Base-by-base conservation (phyloP, 2,113 vertebrate species). In the Embiotoca jacksoni region DNA sequence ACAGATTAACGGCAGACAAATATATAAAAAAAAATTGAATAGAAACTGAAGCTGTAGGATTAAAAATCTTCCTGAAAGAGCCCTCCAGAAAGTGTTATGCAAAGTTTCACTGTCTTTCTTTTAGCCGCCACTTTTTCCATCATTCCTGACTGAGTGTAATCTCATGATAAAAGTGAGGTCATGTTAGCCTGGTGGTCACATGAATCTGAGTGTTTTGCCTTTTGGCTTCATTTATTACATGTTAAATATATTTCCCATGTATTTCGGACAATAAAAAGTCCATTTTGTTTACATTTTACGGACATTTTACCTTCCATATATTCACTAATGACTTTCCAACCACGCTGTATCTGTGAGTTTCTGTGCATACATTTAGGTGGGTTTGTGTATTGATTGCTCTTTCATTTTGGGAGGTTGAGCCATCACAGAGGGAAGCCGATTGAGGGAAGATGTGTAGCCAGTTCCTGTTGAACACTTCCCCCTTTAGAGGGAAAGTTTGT, bases 401-500 rank as follows among this genome's bases (percentile, higher is more conserved):
- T 87, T 89, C 53, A 81, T 65, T 75, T 70, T 76, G 68, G 84
- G 88, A 87, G 82, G 77, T 86, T 75, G 74, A 72, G 60, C 30
- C 58, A 81, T 53, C 8, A 15, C 66, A 78, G 84, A 72, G 71
- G 84, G 88, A 90, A 92, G 84, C 74, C 59, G 67, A 72, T 67
- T 82, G 78, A 78, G 55, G 69, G 72, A 87, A 87, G 83, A 88
- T 85, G 80, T 90, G 84, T 85, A 80, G 72, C 78, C 82, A 81
- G 70, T 92, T 92, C 90, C 90, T 90, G 81, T 81, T 63, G 6
- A 54, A 67, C 80, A 80, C 86, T 89, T 91, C 82, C 87, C 78
- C 74, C 32, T 39, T 56, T 53, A 60, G 58, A 85, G 75, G 79
- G 88, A 89, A 91, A 72, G 72, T 86, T 69, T 86, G 69, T 76